phyloP scores from a whole-genome alignment of 1,140 invertebrate genomes.

The Antheraea pernyi region DNA sequence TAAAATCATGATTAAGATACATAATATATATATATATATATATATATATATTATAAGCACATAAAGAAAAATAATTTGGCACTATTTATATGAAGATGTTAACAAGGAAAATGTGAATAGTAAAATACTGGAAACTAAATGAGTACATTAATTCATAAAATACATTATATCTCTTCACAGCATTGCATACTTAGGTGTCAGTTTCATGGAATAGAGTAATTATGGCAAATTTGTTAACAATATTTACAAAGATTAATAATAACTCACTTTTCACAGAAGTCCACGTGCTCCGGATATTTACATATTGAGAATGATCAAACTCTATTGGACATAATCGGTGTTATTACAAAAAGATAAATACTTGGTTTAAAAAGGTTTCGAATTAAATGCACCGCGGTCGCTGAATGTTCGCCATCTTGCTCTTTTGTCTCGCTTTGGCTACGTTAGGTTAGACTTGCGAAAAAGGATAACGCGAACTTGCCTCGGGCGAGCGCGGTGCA shows the following conservation, averaged over 20 bases:
- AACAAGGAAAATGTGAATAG: conserved; percentile 45
- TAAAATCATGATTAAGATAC: conserved; percentile 13
- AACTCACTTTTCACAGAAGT: conserved; percentile 40
- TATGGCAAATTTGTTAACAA: conserved; percentile 61
- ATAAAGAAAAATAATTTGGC: conserved; percentile 63
- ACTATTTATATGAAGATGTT: conserved; percentile 52
- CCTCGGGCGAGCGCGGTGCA: too few relatives aligned
- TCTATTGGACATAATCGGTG: background rate
- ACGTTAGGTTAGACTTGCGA: too few relatives aligned
- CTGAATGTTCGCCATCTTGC: too few relatives aligned
- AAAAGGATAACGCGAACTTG: too few relatives aligned
- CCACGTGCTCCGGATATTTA: conserved; percentile 15
- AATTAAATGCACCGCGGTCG: too few relatives aligned
- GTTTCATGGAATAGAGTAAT: conserved; percentile 49
- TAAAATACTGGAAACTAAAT: conserved; percentile 7
- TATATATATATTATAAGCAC: conserved; percentile 32
- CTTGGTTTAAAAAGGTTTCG: too few relatives aligned
- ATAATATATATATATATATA: conserved; percentile 27
- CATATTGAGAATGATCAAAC: background rate
- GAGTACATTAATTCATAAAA: conserved; percentile 52
- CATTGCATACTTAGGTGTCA: conserved; percentile 42
- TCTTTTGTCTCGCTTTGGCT: too few relatives aligned
- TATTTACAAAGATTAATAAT: conserved; percentile 73
- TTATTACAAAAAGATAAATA: too few relatives aligned
- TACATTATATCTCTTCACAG: conserved; percentile 46